Percentiles rank a stretch among this genome's conserved stretches.
Conservation (phyloP, 1,140 invertebrate species). For the Orchestia grillus region DNA sequence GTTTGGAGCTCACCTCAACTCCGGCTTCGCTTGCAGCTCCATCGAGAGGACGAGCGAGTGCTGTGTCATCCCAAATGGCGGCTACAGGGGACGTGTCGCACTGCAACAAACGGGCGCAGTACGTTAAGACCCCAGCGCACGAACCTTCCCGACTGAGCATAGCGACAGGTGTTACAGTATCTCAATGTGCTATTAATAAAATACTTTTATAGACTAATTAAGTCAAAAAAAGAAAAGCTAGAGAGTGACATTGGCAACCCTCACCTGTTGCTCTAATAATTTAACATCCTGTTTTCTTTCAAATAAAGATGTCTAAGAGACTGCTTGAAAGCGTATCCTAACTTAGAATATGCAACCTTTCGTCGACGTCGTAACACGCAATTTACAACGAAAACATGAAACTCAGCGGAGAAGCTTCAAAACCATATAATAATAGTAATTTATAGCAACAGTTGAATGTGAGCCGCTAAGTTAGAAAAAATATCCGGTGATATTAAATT, state of each 20-base stretch:
- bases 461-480: background rate
- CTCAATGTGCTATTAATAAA: background rate
- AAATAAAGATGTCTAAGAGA: background rate
- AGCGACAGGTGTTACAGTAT: background rate
- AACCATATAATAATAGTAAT: background rate
- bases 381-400: background rate
- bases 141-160: no score
- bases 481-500: background rate
- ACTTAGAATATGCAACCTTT: background rate
- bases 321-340: background rate
- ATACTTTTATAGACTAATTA: background rate
- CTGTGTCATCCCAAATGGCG: background rate
- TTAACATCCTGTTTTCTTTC: background rate
- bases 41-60: background rate
- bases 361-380: background rate
- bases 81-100: background rate
- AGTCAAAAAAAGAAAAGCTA: background rate
- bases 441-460: background rate
- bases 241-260: background rate
- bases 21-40: constrained; percentile 35
- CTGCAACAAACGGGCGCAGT: background rate
- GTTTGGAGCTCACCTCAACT: constrained; percentile 25
- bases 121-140: background rate
- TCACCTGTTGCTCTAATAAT: background rate
- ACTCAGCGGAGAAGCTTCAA: background rate